These are phyloP conservation scores for Pteronura brasiliensis DNA, from an alignment of 2,113 vertebrate genomes.

Conservation along the genomic window DNA sequence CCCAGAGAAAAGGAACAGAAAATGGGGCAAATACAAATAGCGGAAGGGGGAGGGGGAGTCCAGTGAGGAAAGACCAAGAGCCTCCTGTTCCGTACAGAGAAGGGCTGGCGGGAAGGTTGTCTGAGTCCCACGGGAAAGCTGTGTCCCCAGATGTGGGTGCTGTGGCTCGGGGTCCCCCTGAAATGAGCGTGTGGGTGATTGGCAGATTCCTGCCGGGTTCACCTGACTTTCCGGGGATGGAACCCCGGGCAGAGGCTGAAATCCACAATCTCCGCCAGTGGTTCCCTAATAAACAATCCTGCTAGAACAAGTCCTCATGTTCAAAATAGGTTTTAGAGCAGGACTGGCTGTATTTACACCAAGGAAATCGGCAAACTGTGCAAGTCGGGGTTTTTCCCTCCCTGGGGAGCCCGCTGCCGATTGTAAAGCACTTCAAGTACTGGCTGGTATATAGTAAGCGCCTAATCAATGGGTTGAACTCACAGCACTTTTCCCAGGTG, in stretches of 20 bases:
- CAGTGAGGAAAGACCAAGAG: not conserved
- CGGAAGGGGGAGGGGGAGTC: rapidly evolving
- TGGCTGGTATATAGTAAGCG: rapidly evolving
- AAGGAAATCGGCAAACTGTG: not conserved
- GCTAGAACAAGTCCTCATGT: not conserved
- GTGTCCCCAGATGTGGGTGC: rapidly evolving
- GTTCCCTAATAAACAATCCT: rapidly evolving
- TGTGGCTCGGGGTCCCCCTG: rapidly evolving
- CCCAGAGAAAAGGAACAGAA: not conserved
- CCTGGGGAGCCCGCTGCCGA: rapidly evolving
- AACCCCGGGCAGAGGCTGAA: rapidly evolving
- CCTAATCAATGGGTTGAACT: not conserved
- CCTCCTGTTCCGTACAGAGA: rapidly evolving
- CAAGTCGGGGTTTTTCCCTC: not conserved
- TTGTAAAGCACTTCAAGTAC: too few species aligned
- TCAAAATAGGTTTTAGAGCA: rapidly evolving
- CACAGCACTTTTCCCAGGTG: not conserved
- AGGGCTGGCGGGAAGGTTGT: not conserved
- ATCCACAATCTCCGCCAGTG: rapidly evolving
- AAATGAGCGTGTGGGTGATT: rapidly evolving
- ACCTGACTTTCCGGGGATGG: not conserved
- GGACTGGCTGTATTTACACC: not conserved
- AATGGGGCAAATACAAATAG: not conserved
- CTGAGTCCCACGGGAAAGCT: not conserved
- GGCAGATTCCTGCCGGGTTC: rapidly evolving